These are phyloP conservation scores for Vombatus ursinus DNA, from an alignment of 2,113 vertebrate species.

Conservation along the genomic window DNA sequence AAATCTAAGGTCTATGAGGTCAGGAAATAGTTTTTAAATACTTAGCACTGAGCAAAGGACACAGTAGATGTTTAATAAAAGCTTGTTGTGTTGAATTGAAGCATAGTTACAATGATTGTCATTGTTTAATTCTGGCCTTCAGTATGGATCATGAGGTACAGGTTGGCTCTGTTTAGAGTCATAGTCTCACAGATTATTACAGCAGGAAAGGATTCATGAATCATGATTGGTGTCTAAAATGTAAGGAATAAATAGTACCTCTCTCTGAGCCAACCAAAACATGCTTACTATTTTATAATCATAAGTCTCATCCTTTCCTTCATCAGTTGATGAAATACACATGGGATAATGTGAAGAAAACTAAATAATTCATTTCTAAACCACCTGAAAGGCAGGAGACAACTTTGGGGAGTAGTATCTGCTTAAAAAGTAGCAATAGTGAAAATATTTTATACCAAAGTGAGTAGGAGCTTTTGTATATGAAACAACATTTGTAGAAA, in stretches of 20 bases:
- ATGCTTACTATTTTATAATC: background rate
- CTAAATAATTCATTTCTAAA: background rate
- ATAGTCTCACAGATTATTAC: background rate
- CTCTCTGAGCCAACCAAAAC: background rate
- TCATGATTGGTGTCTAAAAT: background rate
- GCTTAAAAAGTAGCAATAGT: background rate
- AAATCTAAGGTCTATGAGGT: background rate
- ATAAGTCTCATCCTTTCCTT: background rate
- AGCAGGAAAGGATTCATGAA: background rate
- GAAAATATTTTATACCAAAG: background rate
- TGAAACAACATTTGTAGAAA: background rate
- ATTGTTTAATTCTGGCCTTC: background rate
- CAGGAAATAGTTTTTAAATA: background rate
- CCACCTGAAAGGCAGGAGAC: background rate
- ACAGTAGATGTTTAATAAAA: background rate
- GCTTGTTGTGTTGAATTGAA: background rate
- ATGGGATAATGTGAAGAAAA: background rate
- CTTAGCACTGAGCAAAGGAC: background rate
- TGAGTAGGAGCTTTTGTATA: background rate
- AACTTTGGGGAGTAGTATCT: background rate
- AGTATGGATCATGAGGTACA: too few relatives aligned
- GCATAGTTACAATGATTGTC: background rate
- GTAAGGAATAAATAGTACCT: background rate
- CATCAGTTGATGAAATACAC: background rate
- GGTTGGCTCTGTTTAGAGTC: background rate